Conservation (phyloP, 2,113 vertebrate genomes). For the Clupea harengus region DNA sequence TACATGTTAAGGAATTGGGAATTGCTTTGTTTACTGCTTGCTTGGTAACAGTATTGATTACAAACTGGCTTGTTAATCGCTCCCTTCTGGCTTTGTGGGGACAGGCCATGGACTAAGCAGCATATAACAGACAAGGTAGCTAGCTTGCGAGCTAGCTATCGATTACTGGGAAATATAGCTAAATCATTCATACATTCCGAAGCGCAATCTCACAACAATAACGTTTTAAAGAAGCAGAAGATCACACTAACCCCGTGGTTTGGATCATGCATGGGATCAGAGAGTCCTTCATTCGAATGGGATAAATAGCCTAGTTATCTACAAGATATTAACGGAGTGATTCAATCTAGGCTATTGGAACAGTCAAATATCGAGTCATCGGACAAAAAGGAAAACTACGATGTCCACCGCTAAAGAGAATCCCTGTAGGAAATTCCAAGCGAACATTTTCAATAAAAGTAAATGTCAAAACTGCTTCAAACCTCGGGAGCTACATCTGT, state of each 20-base stretch:
- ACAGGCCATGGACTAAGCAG: conserved; percentile 66
- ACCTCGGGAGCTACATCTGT: conserved; percentile 74
- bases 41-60: conserved; percentile 60
- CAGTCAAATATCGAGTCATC: conserved; percentile 6
- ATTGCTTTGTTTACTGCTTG: conserved; percentile 53
- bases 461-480: conserved; percentile 85
- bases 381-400: conserved; percentile 27
- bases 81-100: conserved; percentile 62
- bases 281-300: conserved; percentile 48
- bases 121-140: conserved; percentile 49
- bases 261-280: conserved; percentile 53
- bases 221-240: neutral
- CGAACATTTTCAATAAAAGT: conserved; percentile 82
- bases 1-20: conserved; percentile 26
- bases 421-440: conserved; percentile 79
- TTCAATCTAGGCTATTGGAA: neutral
- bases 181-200: neutral
- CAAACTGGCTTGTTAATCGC: conserved; percentile 63
- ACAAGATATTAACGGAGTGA: conserved; percentile 7
- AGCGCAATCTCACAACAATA: neutral
- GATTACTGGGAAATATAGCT: conserved; percentile 35
- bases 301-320: conserved; percentile 46
- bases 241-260: neutral
- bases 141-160: conserved; percentile 58
- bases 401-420: conserved; percentile 78